phyloP scores from a whole-genome alignment of 2,113 vertebrate genomes.

The Bungarus multicinctus region DNA sequence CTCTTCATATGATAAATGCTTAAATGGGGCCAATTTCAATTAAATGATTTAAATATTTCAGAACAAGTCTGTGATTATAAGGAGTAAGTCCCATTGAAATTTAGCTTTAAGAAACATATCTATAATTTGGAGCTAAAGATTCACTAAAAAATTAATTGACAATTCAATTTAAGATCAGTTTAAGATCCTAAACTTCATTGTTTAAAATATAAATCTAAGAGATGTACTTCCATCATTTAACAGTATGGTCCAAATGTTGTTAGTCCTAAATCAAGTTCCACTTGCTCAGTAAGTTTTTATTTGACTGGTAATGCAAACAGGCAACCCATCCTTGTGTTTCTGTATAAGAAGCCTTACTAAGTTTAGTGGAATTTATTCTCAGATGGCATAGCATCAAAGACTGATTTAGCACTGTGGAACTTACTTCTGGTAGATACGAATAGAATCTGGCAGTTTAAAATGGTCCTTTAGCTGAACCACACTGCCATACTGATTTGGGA shows the following conservation, averaged over 20 bases:
- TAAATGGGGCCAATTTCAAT: background rate
- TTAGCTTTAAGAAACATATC: background rate
- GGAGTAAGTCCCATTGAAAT: background rate
- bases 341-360: background rate
- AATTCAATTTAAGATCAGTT: background rate
- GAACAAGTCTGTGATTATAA: background rate
- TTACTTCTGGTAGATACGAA: background rate
- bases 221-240: background rate
- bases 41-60: background rate
- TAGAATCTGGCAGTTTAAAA: background rate
- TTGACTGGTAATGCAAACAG: background rate
- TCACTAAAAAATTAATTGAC: background rate
- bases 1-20: background rate
- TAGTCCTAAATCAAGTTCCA: background rate
- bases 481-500: background rate
- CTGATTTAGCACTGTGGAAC: background rate
- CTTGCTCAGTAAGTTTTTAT: background rate
- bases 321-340: background rate
- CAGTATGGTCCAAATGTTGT: background rate
- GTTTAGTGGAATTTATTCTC: background rate
- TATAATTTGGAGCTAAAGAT: background rate
- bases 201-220: background rate
- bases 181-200: background rate
- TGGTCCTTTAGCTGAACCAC: background rate
- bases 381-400: background rate